These are phyloP conservation scores for Drosophila mayaguana DNA, from an alignment of 2,888 invertebrate species.

Conservation along the genomic window DNA sequence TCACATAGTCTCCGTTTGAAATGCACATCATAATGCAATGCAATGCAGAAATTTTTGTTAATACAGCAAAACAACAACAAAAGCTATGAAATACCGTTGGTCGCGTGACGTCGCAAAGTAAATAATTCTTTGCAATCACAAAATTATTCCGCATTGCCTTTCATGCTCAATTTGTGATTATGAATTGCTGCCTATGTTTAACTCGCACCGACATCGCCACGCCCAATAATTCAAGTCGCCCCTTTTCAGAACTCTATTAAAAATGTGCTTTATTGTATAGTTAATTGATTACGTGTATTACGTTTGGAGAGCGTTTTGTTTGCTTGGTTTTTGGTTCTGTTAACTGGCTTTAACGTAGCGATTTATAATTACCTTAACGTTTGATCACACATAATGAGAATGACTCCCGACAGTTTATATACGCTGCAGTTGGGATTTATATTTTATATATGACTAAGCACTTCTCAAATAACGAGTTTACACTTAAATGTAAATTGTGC, in stretches of 20 bases:
- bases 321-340: constrained; percentile 14
- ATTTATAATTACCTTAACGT: constrained; percentile 23
- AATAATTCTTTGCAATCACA: constrained; percentile 46
- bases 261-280: constrained; percentile 40
- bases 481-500: background rate
- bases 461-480: constrained; percentile 10
- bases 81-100: constrained; percentile 42
- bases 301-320: constrained; percentile 23
- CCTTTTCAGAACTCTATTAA: constrained; percentile 4
- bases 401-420: background rate
- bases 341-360: constrained; percentile 11
- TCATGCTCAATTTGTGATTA: constrained; percentile 58
- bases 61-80: constrained; percentile 16
- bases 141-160: constrained; percentile 49
- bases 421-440: constrained; percentile 17
- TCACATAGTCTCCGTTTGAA: background rate
- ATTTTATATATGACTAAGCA: constrained; percentile 7
- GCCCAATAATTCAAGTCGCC: background rate
- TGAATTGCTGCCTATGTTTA: constrained; percentile 45
- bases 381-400: background rate
- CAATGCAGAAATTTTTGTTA: constrained; percentile 28
- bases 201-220: constrained; percentile 10
- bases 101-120: constrained; percentile 66
- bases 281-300: constrained; percentile 47
- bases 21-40: constrained; percentile 24